Percentiles rank a stretch among this genome's conserved stretches.
Conservation (phyloP, 2,797 vertebrate genomes). For the Cossypha dichroa region DNA sequence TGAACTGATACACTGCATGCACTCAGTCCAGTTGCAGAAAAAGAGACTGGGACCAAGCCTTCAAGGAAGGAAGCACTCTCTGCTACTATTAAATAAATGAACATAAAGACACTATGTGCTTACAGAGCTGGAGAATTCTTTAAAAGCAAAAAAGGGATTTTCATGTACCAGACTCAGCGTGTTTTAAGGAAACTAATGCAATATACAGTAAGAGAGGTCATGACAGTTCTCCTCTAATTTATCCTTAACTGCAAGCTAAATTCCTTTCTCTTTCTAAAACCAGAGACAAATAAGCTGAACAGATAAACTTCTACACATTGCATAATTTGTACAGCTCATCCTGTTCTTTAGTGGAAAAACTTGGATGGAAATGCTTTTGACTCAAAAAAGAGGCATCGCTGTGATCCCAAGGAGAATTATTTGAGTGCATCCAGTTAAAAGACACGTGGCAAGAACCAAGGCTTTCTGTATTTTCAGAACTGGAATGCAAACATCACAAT, state of each 20-base stretch:
- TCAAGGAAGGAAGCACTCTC: not conserved
- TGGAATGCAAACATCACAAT: not conserved
- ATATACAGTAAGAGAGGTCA: not conserved
- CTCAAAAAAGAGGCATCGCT: not conserved
- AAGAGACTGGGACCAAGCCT: not conserved
- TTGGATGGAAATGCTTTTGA: not conserved
- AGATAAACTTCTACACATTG: not conserved
- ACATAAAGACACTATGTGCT: not conserved
- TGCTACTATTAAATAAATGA: not conserved
- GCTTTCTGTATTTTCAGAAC: not conserved
- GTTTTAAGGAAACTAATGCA: not conserved
- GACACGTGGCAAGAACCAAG: not conserved
- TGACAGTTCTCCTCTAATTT: not conserved
- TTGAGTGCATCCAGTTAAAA: not conserved
- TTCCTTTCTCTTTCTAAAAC: not conserved
- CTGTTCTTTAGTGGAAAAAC: not conserved
- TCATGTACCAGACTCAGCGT: not conserved
- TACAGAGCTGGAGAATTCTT: not conserved
- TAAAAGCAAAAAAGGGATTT: not conserved
- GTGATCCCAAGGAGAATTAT: not conserved
- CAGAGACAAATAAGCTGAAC: not conserved
- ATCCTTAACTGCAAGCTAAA: not conserved
- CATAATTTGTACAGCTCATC: not conserved
- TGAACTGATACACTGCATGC: accelerated
- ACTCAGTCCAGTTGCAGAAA: not conserved